These are phyloP conservation scores for Tribolium freemani DNA, from an alignment of 2,888 invertebrate genomes.

Conservation along the genomic window DNA sequence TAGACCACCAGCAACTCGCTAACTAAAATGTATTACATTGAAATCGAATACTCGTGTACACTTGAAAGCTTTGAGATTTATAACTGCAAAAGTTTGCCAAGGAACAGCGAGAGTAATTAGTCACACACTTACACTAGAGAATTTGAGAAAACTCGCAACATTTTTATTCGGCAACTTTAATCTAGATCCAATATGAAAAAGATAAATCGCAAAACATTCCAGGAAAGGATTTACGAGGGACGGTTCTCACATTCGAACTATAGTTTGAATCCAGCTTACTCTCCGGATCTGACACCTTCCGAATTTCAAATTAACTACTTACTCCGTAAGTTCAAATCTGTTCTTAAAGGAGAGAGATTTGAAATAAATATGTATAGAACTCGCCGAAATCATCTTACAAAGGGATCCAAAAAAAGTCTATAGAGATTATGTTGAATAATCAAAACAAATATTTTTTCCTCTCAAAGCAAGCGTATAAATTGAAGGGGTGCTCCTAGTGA, in stretches of 20 bases:
- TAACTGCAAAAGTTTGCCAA: conserved; percentile 35
- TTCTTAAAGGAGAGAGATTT: too few species aligned
- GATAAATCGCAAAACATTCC: background rate
- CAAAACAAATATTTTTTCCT: too few species aligned
- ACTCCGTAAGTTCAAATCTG: too few species aligned
- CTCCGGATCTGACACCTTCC: too few species aligned
- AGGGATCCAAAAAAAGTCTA: too few species aligned
- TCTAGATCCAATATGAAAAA: background rate
- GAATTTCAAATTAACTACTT: too few species aligned
- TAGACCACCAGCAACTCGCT: conserved; percentile 34
- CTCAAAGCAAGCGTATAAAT: too few species aligned
- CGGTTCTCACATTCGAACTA: background rate
- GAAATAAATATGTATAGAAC: too few species aligned
- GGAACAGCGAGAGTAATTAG: conserved; percentile 37
- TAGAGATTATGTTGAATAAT: too few species aligned
- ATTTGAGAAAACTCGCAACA: conserved; percentile 6
- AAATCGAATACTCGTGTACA: conserved; percentile 45
- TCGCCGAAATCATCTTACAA: too few species aligned
- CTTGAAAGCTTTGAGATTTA: conserved; percentile 40
- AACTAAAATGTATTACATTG: conserved; percentile 44
- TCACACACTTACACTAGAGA: conserved; percentile 21
- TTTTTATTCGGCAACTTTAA: background rate
- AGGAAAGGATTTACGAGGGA: background rate
- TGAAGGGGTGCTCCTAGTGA: background rate
- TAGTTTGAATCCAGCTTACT: too few species aligned